Base-by-base conservation (phyloP, 2,797 vertebrate genomes). In the Aplochiton taeniatus region DNA sequence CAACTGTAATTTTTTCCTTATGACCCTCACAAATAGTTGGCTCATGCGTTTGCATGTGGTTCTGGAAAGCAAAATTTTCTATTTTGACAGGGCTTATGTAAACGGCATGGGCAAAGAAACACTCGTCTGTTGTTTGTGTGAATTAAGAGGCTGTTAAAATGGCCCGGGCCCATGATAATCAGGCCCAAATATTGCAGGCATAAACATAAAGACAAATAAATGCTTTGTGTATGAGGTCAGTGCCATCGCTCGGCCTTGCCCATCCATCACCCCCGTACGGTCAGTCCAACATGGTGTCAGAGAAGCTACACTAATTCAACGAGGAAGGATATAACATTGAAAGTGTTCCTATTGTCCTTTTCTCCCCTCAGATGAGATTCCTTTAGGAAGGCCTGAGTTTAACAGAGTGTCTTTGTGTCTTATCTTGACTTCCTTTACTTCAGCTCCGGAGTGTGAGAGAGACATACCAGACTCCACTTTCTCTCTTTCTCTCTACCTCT, bases 381-480 rank as follows among this genome's bases (percentile, higher is more conserved):
- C 91, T 91, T 90, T 94, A 93, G 93, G 95, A 96, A 96, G 94
- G 95, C 96, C 95, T 97, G 96, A 97, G 95, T 95, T 94, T 91
- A 91, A 88, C 81, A 78, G 79, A 87, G 86, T 88, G 2, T 82
- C 69, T 63, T 79, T 63, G 49, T 76, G 46, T 78, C 82, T 87
- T 87, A 87, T 86, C 83, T 81, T 78, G 76, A 81, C 86, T 68
- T 85, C 78, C 81, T 86, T 87, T 85, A 76, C 77, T 85, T 88
- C 82, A 93, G 93, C 84, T 93, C 91, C 90, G 87, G 90, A 92
- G 78, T 77, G 68, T 65, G 76, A 76, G 78, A 74, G 77, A 82
- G 84, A 77, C 84, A 81, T 58, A 71, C 81, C 82, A 86, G 80
- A 79, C 78, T 86, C 56, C 19, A 63, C 89, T 89, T 88, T 92